Evolutionary conservation across 2,888 invertebrate species (phyloP), one percentile per base, ranked within the genome.

Genomic region (Lepidochrysops patricia): DNA sequence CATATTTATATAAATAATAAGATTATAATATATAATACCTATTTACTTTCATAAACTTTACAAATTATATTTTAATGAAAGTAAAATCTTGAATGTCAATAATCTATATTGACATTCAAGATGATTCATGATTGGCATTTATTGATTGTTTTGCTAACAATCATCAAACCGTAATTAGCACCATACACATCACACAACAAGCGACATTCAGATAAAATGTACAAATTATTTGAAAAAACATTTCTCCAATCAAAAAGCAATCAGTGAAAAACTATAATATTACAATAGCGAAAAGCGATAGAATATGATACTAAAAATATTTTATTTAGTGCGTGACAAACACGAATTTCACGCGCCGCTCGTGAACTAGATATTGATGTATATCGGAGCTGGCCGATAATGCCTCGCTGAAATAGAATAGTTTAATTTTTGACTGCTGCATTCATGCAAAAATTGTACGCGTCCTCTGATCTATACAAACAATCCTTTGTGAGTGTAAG

Each of bases 271-370:
- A 43, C 15, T 15, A 15, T 15, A 43, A 27, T 6, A 52, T 26
- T 15, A 13, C 52, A 13, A 26, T 13, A 26, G 26, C 26, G 25
- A 54, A 9, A 25, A 15, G 54, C 54, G 32, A 54, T 54, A 32
- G 15, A 54, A 54, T 27, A 15, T 52, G 19, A 9, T 9, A 13
- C 19, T 29, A 54, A 54, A 52, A 54, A 54, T 29, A 54, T 54
- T 54, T 52, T 54, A 54, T 54, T 32, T 54, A 54, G 54, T 19
- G 29, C 29, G 32, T 54, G 54, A 54, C 54, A 54, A 54, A 54
- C 54, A 54, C 19, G 54, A 54, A 54, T 32, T 54, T 54, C 54
- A 32, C 54, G 54, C 29, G 27, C 54, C 54, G 19, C 54, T 54
- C 32, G 29, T 54, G 32, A 29, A 32, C 29, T 29, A 54, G 19